Evolutionary conservation across 1,140 invertebrate species (phyloP), one percentile per base, ranked within the genome.

Genomic region (Leptopilina boulardi): DNA sequence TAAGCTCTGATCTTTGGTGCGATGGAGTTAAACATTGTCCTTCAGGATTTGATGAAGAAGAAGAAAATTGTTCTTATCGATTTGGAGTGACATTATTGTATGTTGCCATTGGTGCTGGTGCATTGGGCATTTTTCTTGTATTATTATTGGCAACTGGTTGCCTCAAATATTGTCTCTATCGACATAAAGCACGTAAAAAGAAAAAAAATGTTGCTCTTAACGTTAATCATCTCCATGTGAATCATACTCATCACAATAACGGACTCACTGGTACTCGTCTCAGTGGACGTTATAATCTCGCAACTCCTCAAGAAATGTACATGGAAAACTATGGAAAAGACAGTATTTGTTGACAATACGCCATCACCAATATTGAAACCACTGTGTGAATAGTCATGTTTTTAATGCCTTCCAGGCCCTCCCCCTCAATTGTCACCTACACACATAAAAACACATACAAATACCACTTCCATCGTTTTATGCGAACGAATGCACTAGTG

Each of bases 271-370:
- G 86, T 42, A 86, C 85, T 76, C 83, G 87, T 44, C 70, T 90
- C 78, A 82, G 85, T 81, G 87, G 92, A 75, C 91, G 91, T n/a
- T 91, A 93, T 82, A 90, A 91, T 74, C 87, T 92, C 72, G 91
- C 78, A 87, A 83, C 90, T 15, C 88, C 89, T 3, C 92, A 89
- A 86, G 91, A 91, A 85, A 91, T 84, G 91, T 93, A 92, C 90
- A 91, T 90, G 77, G 94, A 94, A 85, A 92, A 93, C 80, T 93
- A 94, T 78, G 92, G 93, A 71, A 94, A 94, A 88, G 94, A 94
- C 86, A 93, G 93, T 86, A 93, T 94, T 89, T 94, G 94, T 94
- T 95, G 94, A 95, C 94, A 93, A 91, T 92, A 92, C 87, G 92
- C 91, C 86, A 93, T 92, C 82, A 88, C 92, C 79, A 89, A 90